Conservation (phyloP, 2,888 invertebrate genomes). For the Poecilobothrus nobilitatus region DNA sequence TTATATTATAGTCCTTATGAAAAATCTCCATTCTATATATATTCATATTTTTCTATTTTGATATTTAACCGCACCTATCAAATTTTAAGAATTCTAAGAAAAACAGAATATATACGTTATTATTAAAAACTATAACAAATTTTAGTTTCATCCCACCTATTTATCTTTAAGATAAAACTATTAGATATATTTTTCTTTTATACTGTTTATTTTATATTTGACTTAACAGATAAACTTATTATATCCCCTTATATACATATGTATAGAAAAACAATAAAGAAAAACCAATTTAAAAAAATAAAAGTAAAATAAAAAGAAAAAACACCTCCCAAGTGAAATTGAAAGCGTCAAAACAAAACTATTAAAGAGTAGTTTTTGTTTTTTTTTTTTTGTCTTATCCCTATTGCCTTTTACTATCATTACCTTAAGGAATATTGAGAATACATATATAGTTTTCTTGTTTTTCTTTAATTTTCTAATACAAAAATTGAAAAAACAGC, state of each 20-base stretch:
- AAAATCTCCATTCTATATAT: not conserved
- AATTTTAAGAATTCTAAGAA: no score
- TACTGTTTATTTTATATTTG: not conserved
- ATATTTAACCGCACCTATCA: no score
- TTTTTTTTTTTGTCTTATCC: no score
- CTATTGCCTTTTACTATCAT: no score
- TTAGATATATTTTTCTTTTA: not conserved
- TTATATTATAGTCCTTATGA: not conserved
- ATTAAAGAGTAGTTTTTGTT: not conserved
- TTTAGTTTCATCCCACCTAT: no score
- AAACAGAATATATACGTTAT: no score
- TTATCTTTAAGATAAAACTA: not conserved
- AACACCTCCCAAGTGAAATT: not conserved
- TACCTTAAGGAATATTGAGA: no score
- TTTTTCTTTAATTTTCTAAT: no score
- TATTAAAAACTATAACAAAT: no score
- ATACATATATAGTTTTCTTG: no score
- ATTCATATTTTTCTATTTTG: no score
- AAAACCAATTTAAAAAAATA: not conserved
- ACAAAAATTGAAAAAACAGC: no score
- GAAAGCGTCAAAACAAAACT: slow-evolving; percentile 6
- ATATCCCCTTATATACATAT: not conserved
- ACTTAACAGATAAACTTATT: not conserved
- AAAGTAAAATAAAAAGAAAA: not conserved
- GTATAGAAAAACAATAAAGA: not conserved